Conservation (phyloP, 2,888 invertebrate species). For the Conchocele bisecta region DNA sequence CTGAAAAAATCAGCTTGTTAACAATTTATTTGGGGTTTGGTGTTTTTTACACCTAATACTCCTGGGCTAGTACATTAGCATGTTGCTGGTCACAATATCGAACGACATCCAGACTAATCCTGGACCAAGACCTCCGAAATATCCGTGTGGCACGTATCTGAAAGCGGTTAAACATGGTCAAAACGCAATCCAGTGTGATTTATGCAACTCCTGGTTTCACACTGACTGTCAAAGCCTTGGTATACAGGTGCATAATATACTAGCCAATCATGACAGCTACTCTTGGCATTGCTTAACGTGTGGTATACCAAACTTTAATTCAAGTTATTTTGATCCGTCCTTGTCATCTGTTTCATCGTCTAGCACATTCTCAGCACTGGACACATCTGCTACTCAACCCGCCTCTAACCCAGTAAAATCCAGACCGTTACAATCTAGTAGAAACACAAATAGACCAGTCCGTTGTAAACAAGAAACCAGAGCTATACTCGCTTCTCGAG, state of each 20-base stretch:
- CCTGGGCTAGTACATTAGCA: conserved; percentile 84
- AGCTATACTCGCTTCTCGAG: not conserved
- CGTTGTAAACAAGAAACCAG: not conserved
- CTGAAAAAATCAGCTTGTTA: too few relatives aligned
- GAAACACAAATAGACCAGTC: not conserved
- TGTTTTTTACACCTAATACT: too few relatives aligned
- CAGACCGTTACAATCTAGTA: not conserved
- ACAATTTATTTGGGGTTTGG: too few relatives aligned
- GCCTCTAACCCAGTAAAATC: conserved; percentile 1
- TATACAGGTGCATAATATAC: not conserved
- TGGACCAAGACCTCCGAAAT: conserved; percentile 14
- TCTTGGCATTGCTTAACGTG: conserved; percentile 12
- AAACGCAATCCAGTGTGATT: conserved; percentile 11
- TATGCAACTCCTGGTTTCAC: conserved; percentile 5
- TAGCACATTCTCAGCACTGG: not conserved
- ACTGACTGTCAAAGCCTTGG: not conserved
- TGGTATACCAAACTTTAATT: conserved; percentile 15
- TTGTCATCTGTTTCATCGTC: not conserved
- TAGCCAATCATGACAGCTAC: conserved; percentile 11
- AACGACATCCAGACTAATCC: conserved; percentile 8
- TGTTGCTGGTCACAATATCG: conserved; percentile 72
- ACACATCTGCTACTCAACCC: not conserved
- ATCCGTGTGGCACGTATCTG: conserved; percentile 16
- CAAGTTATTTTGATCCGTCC: not conserved
- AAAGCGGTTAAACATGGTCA: not conserved